Percentiles rank a stretch among this genome's conserved stretches.
Evolutionary conservation across 2,797 vertebrate species (phyloP).

Genomic region (Anguilla marmorata): DNA sequence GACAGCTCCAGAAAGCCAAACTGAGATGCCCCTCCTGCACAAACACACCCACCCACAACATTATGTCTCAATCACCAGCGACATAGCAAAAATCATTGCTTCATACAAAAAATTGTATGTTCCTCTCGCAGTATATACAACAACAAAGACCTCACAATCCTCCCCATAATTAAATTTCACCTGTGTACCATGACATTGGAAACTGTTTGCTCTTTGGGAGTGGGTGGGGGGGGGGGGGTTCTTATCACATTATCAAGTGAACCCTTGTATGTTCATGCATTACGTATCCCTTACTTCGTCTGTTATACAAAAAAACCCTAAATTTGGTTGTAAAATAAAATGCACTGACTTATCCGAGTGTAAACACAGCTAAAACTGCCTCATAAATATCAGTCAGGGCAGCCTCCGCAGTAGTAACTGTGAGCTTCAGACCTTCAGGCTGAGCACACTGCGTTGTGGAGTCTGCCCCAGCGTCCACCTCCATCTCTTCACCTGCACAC

Average conservation of each 20-base stretch:
- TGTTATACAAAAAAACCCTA: neutral
- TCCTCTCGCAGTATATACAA: neutral
- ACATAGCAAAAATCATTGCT: neutral
- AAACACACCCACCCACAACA: slow-evolving; percentile 26
- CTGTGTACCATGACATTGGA: neutral
- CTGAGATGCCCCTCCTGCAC: slow-evolving; percentile 78
- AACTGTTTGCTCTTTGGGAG: neutral
- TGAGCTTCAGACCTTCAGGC: slow-evolving; percentile 70
- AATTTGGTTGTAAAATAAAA: neutral
- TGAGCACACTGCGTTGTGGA: slow-evolving; percentile 62
- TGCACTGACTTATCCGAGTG: neutral
- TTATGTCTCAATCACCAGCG: neutral
- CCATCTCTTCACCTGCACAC: slow-evolving; percentile 54
- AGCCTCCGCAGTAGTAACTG: neutral
- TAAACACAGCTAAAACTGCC: neutral
- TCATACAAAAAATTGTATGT: neutral
- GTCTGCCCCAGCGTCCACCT: slow-evolving; percentile 63
- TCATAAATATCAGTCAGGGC: neutral
- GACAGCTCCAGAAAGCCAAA: slow-evolving; percentile 86
- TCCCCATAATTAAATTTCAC: neutral
- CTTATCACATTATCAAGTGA: neutral
- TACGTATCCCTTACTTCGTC: neutral
- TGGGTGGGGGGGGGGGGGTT: neutral
- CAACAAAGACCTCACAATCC: neutral
- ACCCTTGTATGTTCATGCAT: neutral